Evolutionary conservation across 37 sponge, comb jelly and placozoan genomes (phyloP).

Genomic region (Eunapius fragilis): DNA sequence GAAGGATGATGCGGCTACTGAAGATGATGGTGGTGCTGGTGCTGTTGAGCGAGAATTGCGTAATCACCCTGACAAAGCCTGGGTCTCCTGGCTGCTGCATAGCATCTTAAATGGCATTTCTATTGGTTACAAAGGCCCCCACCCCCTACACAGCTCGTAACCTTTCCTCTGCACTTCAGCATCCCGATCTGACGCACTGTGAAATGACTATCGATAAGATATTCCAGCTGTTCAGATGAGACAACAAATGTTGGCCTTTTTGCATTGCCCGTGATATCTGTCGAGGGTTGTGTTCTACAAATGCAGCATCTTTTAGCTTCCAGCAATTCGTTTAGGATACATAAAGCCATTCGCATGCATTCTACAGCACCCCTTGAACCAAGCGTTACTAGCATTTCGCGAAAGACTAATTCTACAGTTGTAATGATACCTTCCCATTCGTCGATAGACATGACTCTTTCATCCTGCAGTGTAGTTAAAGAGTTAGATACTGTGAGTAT

Average conservation of each 20-base stretch:
- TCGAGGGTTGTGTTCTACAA: background rate
- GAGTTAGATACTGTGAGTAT: background rate
- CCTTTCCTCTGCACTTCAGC: too few relatives aligned
- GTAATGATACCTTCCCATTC: background rate
- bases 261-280: background rate
- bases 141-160: too few relatives aligned
- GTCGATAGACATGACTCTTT: background rate
- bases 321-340: background rate
- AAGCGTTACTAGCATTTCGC: background rate
- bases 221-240: slow-evolving; percentile 1
- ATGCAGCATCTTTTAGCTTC: background rate
- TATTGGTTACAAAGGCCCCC: too few relatives aligned
- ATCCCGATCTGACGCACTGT: slow-evolving; percentile 25
- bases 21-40: too few relatives aligned
- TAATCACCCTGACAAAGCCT: too few relatives aligned
- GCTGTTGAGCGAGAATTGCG: too few relatives aligned
- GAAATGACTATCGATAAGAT: slow-evolving; percentile 4
- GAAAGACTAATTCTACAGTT: background rate
- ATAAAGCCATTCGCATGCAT: background rate
- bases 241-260: slow-evolving; percentile 10
- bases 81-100: too few relatives aligned
- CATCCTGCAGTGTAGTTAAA: background rate
- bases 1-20: too few relatives aligned
- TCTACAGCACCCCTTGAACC: background rate
- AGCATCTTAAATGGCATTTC: too few relatives aligned